Conservation (phyloP, 1,140 invertebrate genomes). For the Dendroctonus valens region DNA sequence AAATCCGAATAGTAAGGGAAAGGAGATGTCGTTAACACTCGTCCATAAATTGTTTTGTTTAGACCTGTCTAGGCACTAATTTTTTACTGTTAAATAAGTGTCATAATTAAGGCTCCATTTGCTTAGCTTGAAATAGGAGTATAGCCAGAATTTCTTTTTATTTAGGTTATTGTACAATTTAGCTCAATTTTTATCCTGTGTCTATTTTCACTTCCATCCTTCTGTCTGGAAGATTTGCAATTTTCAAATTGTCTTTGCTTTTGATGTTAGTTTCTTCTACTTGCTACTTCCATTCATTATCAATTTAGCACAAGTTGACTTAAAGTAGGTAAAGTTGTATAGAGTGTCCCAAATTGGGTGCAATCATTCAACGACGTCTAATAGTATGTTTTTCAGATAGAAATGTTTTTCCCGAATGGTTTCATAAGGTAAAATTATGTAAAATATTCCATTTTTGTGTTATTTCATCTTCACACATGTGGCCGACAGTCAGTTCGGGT, state of each 20-base stretch:
- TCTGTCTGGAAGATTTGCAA: not conserved
- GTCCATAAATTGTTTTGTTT: conserved; percentile 16
- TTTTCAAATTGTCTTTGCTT: not conserved
- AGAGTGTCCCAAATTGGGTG: not conserved
- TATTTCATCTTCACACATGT: conserved; percentile 6
- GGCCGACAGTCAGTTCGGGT: not conserved
- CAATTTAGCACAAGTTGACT: no score
- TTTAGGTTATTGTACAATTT: not conserved
- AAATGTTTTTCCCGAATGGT: not conserved
- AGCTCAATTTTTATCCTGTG: not conserved
- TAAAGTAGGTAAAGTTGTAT: no score
- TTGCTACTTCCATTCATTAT: not conserved
- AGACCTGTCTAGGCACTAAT: not conserved
- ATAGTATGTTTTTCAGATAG: not conserved
- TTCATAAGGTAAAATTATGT: not conserved
- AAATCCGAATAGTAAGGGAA: conserved; percentile 6
- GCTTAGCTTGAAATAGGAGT: no score
- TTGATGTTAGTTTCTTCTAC: not conserved
- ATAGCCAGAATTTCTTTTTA: not conserved
- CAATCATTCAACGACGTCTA: not conserved
- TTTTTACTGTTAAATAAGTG: not conserved
- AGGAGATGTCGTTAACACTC: conserved; percentile 33
- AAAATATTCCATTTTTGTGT: not conserved
- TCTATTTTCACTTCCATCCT: not conserved
- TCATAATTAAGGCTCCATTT: no score